These are phyloP conservation scores for Brachionus calyciflorus DNA, from an alignment of 1,140 invertebrate species.

Conservation along the genomic window DNA sequence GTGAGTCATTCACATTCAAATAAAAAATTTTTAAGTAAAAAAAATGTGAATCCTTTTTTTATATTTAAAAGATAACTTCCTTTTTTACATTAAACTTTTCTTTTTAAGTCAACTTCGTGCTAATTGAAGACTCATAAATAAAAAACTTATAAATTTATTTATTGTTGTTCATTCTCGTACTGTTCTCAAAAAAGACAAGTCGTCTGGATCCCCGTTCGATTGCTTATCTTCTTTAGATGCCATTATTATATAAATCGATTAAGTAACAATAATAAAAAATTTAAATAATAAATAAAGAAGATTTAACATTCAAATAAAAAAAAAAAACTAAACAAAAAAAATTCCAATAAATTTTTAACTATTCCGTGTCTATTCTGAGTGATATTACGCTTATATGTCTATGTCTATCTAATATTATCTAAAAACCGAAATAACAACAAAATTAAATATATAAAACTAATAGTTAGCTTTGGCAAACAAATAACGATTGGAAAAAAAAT, in stretches of 20 bases:
- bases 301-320: not conserved
- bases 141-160: not conserved
- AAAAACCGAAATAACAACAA: not conserved
- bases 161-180: not conserved
- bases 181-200: slow-evolving; percentile 43
- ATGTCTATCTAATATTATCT: slow-evolving; percentile 24
- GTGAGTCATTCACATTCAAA: too few relatives aligned
- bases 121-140: not conserved
- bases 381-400: too few relatives aligned
- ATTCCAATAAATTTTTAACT: not conserved
- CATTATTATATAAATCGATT: slow-evolving; percentile 5
- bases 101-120: too few relatives aligned
- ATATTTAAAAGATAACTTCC: too few relatives aligned
- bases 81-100: too few relatives aligned
- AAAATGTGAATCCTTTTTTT: too few relatives aligned
- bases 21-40: too few relatives aligned
- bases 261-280: not conserved
- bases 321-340: too few relatives aligned
- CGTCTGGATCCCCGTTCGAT: slow-evolving; percentile 31
- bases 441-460: too few relatives aligned
- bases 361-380: not conserved
- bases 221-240: slow-evolving; percentile 45
- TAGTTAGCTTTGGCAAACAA: too few relatives aligned
- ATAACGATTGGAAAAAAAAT: too few relatives aligned
- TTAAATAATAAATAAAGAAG: not conserved